Conservation (phyloP, 2,113 vertebrate species). For the Notiomystis cincta region DNA sequence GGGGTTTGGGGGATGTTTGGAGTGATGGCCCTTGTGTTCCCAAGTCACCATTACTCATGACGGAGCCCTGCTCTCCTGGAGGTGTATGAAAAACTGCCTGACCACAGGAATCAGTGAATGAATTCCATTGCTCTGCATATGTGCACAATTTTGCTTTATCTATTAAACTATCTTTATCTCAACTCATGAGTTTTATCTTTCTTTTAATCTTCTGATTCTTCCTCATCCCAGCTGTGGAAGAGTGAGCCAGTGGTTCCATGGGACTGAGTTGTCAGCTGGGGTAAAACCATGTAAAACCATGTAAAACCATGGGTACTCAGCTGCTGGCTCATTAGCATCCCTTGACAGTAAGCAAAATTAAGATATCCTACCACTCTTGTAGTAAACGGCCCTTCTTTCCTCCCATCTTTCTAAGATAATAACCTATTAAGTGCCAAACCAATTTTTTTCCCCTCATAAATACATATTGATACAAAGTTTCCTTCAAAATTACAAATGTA, state of each 20-base stretch:
- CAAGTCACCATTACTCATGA: rapidly evolving
- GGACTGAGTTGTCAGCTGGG: not conserved
- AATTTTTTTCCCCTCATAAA: not conserved
- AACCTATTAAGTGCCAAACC: not conserved
- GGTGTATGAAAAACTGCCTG: not conserved
- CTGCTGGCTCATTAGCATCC: not conserved
- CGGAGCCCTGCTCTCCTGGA: not conserved
- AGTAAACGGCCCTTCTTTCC: not conserved
- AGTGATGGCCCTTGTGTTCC: not conserved
- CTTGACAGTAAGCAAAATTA: not conserved
- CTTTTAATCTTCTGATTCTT: not conserved
- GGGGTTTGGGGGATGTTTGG: not conserved
- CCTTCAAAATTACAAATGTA: not conserved
- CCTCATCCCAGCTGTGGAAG: not conserved
- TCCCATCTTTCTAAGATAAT: not conserved
- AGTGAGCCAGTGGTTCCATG: not conserved
- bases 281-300: not conserved
- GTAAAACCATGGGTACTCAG: too few species aligned
- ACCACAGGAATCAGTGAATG: not conserved
- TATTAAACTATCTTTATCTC: not conserved
- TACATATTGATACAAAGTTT: not conserved
- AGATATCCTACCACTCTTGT: not conserved
- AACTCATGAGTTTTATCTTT: not conserved
- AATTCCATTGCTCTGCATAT: not conserved
- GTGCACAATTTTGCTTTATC: not conserved